Evolutionary conservation across 37 sponge, comb jelly and placozoan genomes (phyloP).

Genomic region (Cladorhizidae sp.): DNA sequence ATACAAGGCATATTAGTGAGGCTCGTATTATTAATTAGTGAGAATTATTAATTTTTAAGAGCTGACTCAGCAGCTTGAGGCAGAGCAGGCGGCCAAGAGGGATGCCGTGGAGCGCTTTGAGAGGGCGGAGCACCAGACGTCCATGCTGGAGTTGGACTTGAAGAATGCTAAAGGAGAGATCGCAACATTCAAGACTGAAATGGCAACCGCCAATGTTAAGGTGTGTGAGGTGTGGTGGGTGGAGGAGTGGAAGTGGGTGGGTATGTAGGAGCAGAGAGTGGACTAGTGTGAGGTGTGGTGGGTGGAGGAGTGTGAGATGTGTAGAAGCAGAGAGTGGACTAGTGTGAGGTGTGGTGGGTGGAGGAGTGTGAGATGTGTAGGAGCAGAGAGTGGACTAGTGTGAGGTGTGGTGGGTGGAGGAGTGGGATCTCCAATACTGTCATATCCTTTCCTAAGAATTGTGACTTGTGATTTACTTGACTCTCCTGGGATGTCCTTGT

Average conservation of each 20-base stretch:
- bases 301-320: background rate
- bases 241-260: slow-evolving; percentile 11
- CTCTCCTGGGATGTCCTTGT: too few relatives aligned
- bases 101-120: slow-evolving; percentile 34
- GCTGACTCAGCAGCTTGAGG: slow-evolving; percentile 33
- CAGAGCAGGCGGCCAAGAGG: slow-evolving; percentile 37
- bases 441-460: too few relatives aligned
- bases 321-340: background rate
- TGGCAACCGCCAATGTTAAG: slow-evolving; percentile 2
- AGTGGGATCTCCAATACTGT: too few relatives aligned
- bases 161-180: slow-evolving; percentile 47
- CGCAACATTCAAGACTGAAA: slow-evolving; percentile 11
- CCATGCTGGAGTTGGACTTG: slow-evolving; percentile 62
- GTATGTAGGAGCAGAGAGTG: background rate
- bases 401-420: too few relatives aligned
- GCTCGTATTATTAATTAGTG: too few relatives aligned
- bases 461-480: too few relatives aligned
- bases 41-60: too few relatives aligned
- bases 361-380: background rate
- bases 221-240: slow-evolving; percentile 9
- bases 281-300: background rate
- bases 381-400: too few relatives aligned
- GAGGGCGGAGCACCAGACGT: slow-evolving; percentile 40
- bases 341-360: background rate
- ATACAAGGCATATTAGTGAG: too few relatives aligned